A percentile compares a stretch with the other conserved stretches of the same genome.
These are phyloP conservation scores for Caenorhabditis zanzibari DNA, from an alignment of 2,888 invertebrate genomes.

Conservation along the genomic window DNA sequence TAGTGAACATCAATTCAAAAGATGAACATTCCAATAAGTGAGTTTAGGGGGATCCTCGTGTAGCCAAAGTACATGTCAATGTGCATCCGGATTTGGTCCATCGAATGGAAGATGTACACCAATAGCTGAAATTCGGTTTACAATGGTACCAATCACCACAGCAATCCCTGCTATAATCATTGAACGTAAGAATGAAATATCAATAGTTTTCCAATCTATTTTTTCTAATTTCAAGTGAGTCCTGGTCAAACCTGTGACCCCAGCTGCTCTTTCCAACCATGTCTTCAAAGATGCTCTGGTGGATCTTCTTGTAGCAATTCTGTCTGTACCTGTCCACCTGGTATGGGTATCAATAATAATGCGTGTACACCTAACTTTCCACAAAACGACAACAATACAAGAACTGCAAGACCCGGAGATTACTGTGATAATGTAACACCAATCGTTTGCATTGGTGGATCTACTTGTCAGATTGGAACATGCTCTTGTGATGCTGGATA, in stretches of 20 bases:
- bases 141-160: constrained; percentile 52
- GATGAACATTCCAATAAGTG: neutral
- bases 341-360: constrained; percentile 59
- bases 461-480: constrained; percentile 78
- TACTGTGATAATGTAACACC: constrained; percentile 78
- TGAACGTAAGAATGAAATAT: constrained; percentile 34
- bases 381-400: constrained; percentile 53
- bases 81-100: constrained; percentile 57
- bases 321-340: constrained; percentile 79
- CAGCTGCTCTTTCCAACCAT: constrained; percentile 74
- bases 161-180: constrained; percentile 40
- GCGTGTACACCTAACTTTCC: constrained; percentile 55
- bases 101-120: constrained; percentile 53
- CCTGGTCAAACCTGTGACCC: constrained; percentile 80
- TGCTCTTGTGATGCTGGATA: constrained; percentile 82
- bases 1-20: neutral
- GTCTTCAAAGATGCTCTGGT: constrained; percentile 74
- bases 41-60: constrained; percentile 68
- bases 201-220: no score
- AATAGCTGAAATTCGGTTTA: constrained; percentile 52
- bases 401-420: constrained; percentile 78
- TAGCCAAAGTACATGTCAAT: constrained; percentile 64
- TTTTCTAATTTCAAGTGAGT: constrained; percentile 73
- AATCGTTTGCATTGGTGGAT: constrained; percentile 80
- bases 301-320: constrained; percentile 78